A percentile compares a stretch with the other conserved stretches of the same genome.
Evolutionary conservation across 2,888 invertebrate genomes (phyloP).

Genomic region (Parnassius orleans): DNA sequence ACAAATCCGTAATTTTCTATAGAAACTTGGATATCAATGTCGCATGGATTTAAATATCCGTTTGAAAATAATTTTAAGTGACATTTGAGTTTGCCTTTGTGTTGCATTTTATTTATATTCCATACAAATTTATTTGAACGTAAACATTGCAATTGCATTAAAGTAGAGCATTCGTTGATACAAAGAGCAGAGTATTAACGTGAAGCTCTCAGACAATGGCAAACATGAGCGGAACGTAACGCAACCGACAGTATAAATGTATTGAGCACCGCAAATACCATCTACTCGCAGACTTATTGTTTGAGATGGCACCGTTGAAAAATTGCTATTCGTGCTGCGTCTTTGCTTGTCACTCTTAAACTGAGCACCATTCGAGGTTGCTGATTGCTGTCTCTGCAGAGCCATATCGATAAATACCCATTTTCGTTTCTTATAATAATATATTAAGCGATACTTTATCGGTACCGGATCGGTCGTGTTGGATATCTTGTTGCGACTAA

Average conservation of each 20-base stretch:
- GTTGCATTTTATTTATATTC: slow-evolving; percentile 3
- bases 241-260: slow-evolving; percentile 61
- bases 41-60: slow-evolving; percentile 8
- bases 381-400: slow-evolving; percentile 5
- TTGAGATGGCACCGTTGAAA: slow-evolving; percentile 60
- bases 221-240: slow-evolving; percentile 61
- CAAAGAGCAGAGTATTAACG: slow-evolving; percentile 59
- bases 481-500: slow-evolving; percentile 63
- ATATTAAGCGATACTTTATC: slow-evolving; percentile 43
- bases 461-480: slow-evolving; percentile 54
- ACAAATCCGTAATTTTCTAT: slow-evolving; percentile 56
- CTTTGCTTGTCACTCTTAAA: slow-evolving; percentile 24
- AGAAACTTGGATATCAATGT: slow-evolving; percentile 39
- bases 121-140: slow-evolving; percentile 24
- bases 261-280: slow-evolving; percentile 60
- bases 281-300: slow-evolving; percentile 65
- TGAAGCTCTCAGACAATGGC: slow-evolving; percentile 68
- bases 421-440: slow-evolving; percentile 4
- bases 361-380: background rate
- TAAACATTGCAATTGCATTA: slow-evolving; percentile 50
- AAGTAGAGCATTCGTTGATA: slow-evolving; percentile 54
- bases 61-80: background rate
- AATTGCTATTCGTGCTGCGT: slow-evolving; percentile 50
- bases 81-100: slow-evolving; percentile 5
- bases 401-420: slow-evolving; percentile 1